These are phyloP conservation scores for Perizoma flavofasciatum DNA, from an alignment of 2,888 invertebrate genomes.

Conservation along the genomic window DNA sequence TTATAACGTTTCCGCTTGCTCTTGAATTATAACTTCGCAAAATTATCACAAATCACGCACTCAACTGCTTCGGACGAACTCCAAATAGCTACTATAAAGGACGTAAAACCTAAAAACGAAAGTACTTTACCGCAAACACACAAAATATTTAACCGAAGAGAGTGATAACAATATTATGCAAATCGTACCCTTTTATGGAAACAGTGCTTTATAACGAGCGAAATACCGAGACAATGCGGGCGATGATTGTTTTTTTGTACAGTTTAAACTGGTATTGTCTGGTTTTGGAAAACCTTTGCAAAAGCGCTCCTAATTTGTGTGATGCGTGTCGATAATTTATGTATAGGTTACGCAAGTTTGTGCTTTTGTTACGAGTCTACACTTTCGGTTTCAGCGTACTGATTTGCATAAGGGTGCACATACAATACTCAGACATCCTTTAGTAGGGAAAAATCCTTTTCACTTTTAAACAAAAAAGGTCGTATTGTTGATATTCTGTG, in stretches of 20 bases:
- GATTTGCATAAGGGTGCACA: conserved; percentile 77
- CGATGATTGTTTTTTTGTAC: conserved; percentile 63
- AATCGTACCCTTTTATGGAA: conserved; percentile 60
- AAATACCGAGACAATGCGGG: conserved; percentile 51
- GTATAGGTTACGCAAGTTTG: conserved; percentile 70
- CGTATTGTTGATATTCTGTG: conserved; percentile 77
- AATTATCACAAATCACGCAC: conserved; percentile 60
- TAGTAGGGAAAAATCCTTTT: conserved; percentile 67
- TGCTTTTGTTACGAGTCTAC: conserved; percentile 59
- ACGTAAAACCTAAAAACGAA: conserved; percentile 58
- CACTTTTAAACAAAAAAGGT: conserved; percentile 71
- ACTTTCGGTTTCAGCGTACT: conserved; percentile 81
- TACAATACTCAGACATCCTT: conserved; percentile 73
- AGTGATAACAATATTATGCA: conserved; percentile 66
- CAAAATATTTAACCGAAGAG: conserved; percentile 72
- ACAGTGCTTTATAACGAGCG: conserved; percentile 42
- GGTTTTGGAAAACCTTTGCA: conserved; percentile 56
- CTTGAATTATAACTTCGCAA: conserved; percentile 38
- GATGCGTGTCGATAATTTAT: conserved; percentile 80
- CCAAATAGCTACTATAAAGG: conserved; percentile 48
- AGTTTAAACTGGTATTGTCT: conserved; percentile 58
- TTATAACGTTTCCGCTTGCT: conserved; percentile 61
- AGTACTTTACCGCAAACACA: conserved; percentile 74
- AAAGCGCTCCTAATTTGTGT: conserved; percentile 69
- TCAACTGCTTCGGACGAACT: conserved; percentile 46